A percentile compares a stretch with the other conserved stretches of the same genome.
These are phyloP conservation scores for Dipodomys stephensi DNA, from an alignment of 2,113 vertebrate genomes.

Conservation along the genomic window DNA sequence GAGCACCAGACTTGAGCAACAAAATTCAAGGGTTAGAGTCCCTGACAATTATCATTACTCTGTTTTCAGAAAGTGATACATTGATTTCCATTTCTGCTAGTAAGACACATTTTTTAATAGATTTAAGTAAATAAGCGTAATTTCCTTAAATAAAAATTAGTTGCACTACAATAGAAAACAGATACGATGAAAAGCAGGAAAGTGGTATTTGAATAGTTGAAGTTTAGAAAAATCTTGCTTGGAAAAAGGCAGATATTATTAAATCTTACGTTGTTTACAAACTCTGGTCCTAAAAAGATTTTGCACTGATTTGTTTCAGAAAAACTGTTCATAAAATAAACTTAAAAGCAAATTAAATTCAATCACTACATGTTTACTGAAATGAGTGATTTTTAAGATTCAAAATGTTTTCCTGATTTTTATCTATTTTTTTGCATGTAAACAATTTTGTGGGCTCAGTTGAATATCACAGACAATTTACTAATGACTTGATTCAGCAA, in stretches of 20 bases:
- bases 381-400: slow-evolving; percentile 6
- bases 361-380: neutral
- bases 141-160: slow-evolving; percentile 36
- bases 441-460: slow-evolving; percentile 1
- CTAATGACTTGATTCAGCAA: slow-evolving; percentile 32
- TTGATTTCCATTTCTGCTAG: neutral
- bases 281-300: too few relatives aligned
- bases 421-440: slow-evolving; percentile 3
- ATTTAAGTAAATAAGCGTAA: neutral
- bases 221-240: slow-evolving; percentile 19
- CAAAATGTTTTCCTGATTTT: slow-evolving; percentile 24
- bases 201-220: slow-evolving; percentile 4
- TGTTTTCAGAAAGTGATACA: neutral
- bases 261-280: too few relatives aligned
- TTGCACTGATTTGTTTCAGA: neutral
- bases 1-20: too few relatives aligned
- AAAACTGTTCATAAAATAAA: neutral
- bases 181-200: neutral
- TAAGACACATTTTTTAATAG: neutral
- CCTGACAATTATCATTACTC: neutral
- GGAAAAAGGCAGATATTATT: neutral
- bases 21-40: too few relatives aligned
- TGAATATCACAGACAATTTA: slow-evolving; percentile 38
- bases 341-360: slow-evolving; percentile 3
- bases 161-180: neutral